Percentiles rank a stretch among this genome's conserved stretches.
phyloP scores from a whole-genome alignment of 2,797 vertebrate genomes.

The Poliocrania exsul region DNA sequence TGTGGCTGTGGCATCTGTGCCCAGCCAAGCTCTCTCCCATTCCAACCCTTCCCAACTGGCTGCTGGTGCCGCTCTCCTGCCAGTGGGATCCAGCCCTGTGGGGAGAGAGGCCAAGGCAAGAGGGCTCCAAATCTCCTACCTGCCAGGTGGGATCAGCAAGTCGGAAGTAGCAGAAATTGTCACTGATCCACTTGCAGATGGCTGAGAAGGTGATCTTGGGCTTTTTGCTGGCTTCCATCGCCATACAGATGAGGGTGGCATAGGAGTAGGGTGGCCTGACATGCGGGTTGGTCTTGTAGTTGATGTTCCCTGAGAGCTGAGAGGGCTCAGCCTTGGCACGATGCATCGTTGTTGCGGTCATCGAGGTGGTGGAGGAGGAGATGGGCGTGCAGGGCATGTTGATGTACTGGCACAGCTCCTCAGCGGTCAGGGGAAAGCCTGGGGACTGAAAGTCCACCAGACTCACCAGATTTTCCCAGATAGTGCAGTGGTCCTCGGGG shows the following conservation, averaged over 20 bases:
- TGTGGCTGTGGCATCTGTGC: accelerated
- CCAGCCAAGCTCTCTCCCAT: background rate
- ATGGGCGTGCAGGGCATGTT: constrained; percentile 86
- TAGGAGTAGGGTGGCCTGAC: constrained; percentile 94
- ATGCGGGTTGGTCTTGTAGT: constrained; percentile 87
- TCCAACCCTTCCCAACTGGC: background rate
- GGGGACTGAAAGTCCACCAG: constrained; percentile 76
- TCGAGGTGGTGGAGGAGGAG: constrained; percentile 80
- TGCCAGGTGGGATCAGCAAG: constrained; percentile 93
- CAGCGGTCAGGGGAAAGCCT: constrained; percentile 87
- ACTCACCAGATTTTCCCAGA: constrained; percentile 15
- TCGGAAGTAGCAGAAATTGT: constrained; percentile 95
- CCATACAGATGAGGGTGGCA: constrained; percentile 96
- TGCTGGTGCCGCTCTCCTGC: accelerated
- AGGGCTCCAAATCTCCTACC: constrained; percentile 73
- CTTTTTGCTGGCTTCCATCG: constrained; percentile 91
- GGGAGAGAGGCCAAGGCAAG: background rate
- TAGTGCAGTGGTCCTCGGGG: constrained; percentile 75
- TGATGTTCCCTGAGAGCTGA: constrained; percentile 82
- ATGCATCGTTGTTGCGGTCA: constrained; percentile 59
- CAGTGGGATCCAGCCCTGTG: background rate
- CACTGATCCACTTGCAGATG: constrained; percentile 97
- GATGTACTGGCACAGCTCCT: constrained; percentile 82
- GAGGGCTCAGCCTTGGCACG: constrained; percentile 73
- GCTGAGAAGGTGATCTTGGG: constrained; percentile 91